These are phyloP conservation scores for Hyalella azteca DNA, from an alignment of 2,888 invertebrate genomes.

Conservation along the genomic window DNA sequence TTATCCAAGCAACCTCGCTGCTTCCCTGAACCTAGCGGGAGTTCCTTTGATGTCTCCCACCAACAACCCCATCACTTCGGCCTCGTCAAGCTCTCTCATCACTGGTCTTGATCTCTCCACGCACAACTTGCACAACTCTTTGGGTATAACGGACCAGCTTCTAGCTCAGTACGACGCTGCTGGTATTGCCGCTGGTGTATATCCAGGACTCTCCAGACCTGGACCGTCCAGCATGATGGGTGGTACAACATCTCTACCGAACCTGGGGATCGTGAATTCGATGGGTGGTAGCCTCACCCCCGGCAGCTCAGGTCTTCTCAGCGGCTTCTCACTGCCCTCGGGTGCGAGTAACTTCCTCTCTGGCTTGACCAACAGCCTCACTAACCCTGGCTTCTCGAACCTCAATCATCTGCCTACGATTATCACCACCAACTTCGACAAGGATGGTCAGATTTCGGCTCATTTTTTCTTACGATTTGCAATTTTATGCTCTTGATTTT, in stretches of 20 bases:
- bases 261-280: constrained; percentile 23
- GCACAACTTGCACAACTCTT: constrained; percentile 35
- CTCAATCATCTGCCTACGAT: constrained; percentile 54
- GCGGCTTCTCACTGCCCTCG: constrained; percentile 31
- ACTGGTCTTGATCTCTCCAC: constrained; percentile 42
- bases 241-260: constrained; percentile 8
- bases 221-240: not conserved
- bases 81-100: constrained; percentile 39
- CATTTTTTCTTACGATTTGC: not conserved
- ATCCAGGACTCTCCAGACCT: not conserved
- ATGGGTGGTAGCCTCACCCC: not conserved
- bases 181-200: not conserved
- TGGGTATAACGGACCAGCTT: constrained; percentile 16
- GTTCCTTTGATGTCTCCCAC: constrained; percentile 11
- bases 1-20: constrained; percentile 20
- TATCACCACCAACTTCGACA: constrained; percentile 58
- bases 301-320: constrained; percentile 31
- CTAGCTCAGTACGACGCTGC: not conserved
- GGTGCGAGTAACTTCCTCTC: constrained; percentile 38
- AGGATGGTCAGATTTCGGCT: constrained; percentile 53
- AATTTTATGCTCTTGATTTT: too few relatives aligned
- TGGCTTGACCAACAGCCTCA: constrained; percentile 36
- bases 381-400: constrained; percentile 49
- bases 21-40: constrained; percentile 33
- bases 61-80: constrained; percentile 26